Evolutionary conservation across 2,888 invertebrate genomes (phyloP).

Genomic region (Loripinus fragilis): DNA sequence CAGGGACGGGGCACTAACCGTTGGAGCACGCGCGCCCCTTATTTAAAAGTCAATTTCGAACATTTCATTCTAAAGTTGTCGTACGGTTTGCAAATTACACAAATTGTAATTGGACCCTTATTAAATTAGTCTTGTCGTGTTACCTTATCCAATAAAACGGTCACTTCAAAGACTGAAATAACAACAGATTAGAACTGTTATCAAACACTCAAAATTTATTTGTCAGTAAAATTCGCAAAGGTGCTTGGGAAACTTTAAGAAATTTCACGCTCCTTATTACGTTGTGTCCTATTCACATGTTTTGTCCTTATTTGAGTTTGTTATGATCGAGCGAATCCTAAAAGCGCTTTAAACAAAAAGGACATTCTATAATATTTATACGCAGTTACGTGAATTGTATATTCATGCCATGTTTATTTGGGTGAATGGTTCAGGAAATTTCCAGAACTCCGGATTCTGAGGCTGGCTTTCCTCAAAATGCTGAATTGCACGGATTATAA

Average conservation of each 20-base stretch:
- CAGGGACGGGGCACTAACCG: too few relatives aligned
- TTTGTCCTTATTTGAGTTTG: background rate
- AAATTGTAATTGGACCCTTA: constrained; percentile 13
- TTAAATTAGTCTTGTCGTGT: background rate
- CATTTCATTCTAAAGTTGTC: background rate
- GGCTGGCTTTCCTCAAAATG: too few relatives aligned
- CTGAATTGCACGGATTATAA: too few relatives aligned
- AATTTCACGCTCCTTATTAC: constrained; percentile 7
- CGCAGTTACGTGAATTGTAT: too few relatives aligned
- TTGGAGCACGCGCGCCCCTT: too few relatives aligned
- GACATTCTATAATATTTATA: too few relatives aligned
- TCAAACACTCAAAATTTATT: constrained; percentile 15
- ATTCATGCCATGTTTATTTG: too few relatives aligned
- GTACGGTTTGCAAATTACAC: background rate
- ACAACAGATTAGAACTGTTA: constrained; percentile 7
- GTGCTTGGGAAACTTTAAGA: background rate
- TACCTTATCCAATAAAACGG: constrained; percentile 12
- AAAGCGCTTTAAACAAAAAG: too few relatives aligned
- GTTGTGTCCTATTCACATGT: too few relatives aligned
- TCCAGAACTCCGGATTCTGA: too few relatives aligned
- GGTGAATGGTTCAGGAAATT: too few relatives aligned
- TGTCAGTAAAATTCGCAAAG: background rate
- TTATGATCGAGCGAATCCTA: background rate
- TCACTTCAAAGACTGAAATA: constrained; percentile 17
- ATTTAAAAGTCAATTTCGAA: too few relatives aligned